Evolutionary conservation across 1,140 invertebrate genomes (phyloP).

Genomic region (Octopus bimaculoides): DNA sequence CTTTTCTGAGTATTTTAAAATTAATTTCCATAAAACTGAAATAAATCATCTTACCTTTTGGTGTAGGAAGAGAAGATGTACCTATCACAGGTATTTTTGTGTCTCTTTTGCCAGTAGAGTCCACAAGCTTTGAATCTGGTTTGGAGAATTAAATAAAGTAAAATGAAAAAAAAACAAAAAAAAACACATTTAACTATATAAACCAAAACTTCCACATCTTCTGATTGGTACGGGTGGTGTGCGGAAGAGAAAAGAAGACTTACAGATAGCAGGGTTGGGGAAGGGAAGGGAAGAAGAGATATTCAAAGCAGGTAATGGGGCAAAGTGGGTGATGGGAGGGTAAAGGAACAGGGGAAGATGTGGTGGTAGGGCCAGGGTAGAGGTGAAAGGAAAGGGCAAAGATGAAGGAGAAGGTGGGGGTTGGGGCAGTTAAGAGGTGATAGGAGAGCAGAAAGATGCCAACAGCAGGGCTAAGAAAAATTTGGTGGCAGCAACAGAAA

Average conservation of each 20-base stretch:
- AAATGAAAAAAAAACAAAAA: background rate
- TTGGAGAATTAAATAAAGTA: background rate
- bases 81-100: conserved; percentile 8
- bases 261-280: background rate
- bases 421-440: too few relatives aligned
- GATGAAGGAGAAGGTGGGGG: too few relatives aligned
- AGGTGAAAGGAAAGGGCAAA: too few relatives aligned
- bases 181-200: background rate
- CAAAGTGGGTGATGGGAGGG: too few relatives aligned
- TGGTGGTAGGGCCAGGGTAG: too few relatives aligned
- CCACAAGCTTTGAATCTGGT: background rate
- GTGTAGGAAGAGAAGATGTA: background rate
- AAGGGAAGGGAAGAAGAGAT: background rate
- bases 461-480: too few relatives aligned
- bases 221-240: background rate
- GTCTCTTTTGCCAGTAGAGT: background rate
- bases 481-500: too few relatives aligned
- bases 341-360: too few relatives aligned
- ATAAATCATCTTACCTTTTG: background rate
- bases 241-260: background rate
- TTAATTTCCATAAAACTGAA: background rate
- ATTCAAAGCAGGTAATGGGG: background rate
- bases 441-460: too few relatives aligned
- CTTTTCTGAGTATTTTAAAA: background rate
- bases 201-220: background rate